Base-by-base conservation (phyloP, 1,140 invertebrate genomes). In the Bombus fervidus region DNA sequence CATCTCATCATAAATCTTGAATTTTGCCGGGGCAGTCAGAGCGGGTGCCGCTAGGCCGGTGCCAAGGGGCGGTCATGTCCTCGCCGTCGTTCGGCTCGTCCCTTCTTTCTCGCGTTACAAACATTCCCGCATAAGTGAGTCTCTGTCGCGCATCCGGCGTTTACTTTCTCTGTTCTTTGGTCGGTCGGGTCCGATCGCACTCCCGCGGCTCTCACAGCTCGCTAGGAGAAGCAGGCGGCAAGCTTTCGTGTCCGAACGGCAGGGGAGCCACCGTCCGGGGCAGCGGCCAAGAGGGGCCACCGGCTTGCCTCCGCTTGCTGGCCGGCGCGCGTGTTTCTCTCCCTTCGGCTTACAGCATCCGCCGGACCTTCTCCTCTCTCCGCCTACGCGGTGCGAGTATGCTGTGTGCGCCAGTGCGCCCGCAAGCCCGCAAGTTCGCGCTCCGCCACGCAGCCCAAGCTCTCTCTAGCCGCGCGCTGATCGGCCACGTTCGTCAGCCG, bases 371-470 rank as follows among this genome's bases (percentile, higher is more conserved):
- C 89, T 87, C 83, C 91, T 91, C 91, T 91, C 93, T 94, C 94
- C 94, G 94, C 93, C 94, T 95, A 94, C 94, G 93, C 94, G 93
- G 90, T 92, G 82, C 89, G 90, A 87, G 92, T 91, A 88, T 89
- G 88, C 90, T 89, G 90, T 91, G 90, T 90, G 93, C 94, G 94
- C 93, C 95, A 95, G 95, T 95, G 94, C 94, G 94, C 94, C 94
- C 94, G 94, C 94, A 95, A 95, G 94, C 95, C 94, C 94, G 94
- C 94, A 95, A 95, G 94, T 95, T 95, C 95, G 94, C 94, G 94
- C 93, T 94, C 94, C 93, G 93, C 94, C 91, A 92, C 92, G 93
- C 93, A 91, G 90, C 89, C 85, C 74, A 91, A 91, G 91, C 89
- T 89, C 90, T 89, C 90, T 92, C 86, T 91, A 91, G 86, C 91